Percentiles rank a stretch among this genome's conserved stretches.
Evolutionary conservation across 2,888 invertebrate species (phyloP).

Genomic region (Mesorhabditis sp.): DNA sequence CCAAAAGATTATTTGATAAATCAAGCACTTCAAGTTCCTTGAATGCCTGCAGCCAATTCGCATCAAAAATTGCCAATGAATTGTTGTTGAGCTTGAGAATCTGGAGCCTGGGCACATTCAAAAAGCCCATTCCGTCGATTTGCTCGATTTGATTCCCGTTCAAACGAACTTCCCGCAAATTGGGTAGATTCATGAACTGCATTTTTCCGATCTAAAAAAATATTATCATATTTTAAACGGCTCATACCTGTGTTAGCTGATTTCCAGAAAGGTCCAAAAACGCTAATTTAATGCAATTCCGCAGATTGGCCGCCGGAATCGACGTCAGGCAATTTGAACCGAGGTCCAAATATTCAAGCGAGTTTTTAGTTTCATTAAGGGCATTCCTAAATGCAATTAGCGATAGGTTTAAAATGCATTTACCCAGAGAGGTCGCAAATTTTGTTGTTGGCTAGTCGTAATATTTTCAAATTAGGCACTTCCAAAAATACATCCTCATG

Average conservation of each 20-base stretch:
- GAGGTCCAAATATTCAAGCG: background rate
- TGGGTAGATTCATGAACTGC: slow-evolving; percentile 73
- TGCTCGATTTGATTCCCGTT: slow-evolving; percentile 65
- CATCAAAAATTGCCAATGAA: slow-evolving; percentile 75
- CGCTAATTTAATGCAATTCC: background rate
- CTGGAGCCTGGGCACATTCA: slow-evolving; percentile 71
- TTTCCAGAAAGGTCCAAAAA: background rate
- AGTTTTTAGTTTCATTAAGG: background rate
- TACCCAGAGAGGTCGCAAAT: background rate
- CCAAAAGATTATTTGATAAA: slow-evolving; percentile 75
- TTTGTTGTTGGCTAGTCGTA: background rate
- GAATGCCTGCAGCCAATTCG: slow-evolving; percentile 77
- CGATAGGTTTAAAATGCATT: background rate
- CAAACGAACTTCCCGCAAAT: slow-evolving; percentile 67
- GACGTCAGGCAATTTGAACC: background rate
- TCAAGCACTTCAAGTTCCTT: slow-evolving; percentile 72
- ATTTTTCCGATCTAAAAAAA: slow-evolving; percentile 61
- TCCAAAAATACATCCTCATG: background rate
- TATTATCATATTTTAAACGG: background rate
- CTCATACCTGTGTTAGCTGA: background rate
- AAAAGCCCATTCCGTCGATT: slow-evolving; percentile 78
- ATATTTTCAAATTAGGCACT: background rate
- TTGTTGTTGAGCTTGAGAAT: slow-evolving; percentile 74
- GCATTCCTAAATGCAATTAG: background rate
- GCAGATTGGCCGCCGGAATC: background rate